Evolutionary conservation across 2,888 invertebrate genomes (phyloP), one percentile per base, ranked within the genome.

Genomic region (Dolichopus griseipennis): DNA sequence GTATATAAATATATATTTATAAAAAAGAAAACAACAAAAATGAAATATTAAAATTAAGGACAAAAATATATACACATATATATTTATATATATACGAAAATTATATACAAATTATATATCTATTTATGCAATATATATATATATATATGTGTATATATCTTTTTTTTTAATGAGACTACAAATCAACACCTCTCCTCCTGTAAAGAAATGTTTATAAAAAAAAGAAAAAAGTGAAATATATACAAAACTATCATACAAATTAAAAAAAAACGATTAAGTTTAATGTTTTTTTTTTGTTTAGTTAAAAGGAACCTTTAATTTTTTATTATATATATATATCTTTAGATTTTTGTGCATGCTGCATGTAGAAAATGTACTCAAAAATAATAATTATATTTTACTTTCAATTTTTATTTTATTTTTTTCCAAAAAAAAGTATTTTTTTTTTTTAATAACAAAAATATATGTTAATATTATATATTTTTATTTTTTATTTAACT

Each of bases 131-230:
- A 27, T 63, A 63, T 15, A 63, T 52, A 52, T 52, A 52, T 52
- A 52, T 52, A 52, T 52, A 52, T 18, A 68, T 37, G 68, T 69
- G 65, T 68, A 67, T 67, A 70, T 72, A 71, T 69, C 64, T 68
- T 67, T 71, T 69, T 66, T 70, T 69, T 71, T 70, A 69, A 68
- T 76, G 77, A 52, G 52, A 52, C 52, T 52, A 78, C 77, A 78
- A 77, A 78, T 79, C 80, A 81, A 81, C 80, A 80, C 81, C 80
- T 79, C 80, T 80, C 81, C 81, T 80, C 76, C 78, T 68, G 65
- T 65, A 68, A 64, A 68, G 65, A 65, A 20, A 61, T 27, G 27
- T 27, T 61, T 65, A 10, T 21, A 43, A 52, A 37, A 66, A 7
- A 64, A n/a, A 67, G 65, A 5, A 37, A 37, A 37, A 37, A 37